Percentiles rank a stretch among this genome's conserved stretches.
These are phyloP conservation scores for Prietella phreatophila DNA, from an alignment of 2,113 vertebrate genomes.

Conservation along the genomic window DNA sequence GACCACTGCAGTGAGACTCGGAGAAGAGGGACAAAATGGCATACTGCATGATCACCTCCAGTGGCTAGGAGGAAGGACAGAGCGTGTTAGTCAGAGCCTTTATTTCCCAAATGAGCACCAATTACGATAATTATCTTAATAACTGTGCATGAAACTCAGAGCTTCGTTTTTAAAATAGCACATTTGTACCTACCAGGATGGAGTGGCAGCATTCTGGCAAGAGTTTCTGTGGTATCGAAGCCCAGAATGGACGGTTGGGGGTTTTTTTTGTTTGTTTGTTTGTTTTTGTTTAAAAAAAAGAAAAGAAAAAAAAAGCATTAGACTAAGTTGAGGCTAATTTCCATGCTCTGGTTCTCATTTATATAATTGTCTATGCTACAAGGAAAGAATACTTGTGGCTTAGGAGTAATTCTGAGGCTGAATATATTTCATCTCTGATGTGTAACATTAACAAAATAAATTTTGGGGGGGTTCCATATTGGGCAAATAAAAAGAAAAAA, in stretches of 20 bases:
- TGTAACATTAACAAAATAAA: background rate
- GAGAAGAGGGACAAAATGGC: conserved; percentile 19
- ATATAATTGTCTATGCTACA: conserved; percentile 10
- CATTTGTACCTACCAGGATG: conserved; percentile 42
- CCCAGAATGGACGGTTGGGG: conserved; percentile 13
- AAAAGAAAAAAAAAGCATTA: background rate
- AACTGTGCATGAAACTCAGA: conserved; percentile 42
- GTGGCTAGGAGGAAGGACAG: conserved; percentile 16
- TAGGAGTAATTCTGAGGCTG: background rate
- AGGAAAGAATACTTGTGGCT: conserved; percentile 10
- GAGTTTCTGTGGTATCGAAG: conserved; percentile 36
- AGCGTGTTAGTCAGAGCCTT: conserved; percentile 38
- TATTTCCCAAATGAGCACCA: conserved; percentile 48
- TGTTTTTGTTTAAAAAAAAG: background rate
- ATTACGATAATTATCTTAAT: conserved; percentile 57
- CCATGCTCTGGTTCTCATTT: conserved; percentile 2
- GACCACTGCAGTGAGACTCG: conserved; percentile 17
- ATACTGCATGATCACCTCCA: background rate
- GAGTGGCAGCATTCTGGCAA: conserved; percentile 34
- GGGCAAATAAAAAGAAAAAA: background rate
- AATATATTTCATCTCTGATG: background rate
- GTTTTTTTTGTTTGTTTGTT: too few species aligned
- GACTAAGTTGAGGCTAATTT: conserved; percentile 6
- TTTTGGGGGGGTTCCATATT: background rate
- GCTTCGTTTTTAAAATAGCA: conserved; percentile 14